phyloP scores from a whole-genome alignment of 2,888 invertebrate species.

The Boloria euphrosyne region DNA sequence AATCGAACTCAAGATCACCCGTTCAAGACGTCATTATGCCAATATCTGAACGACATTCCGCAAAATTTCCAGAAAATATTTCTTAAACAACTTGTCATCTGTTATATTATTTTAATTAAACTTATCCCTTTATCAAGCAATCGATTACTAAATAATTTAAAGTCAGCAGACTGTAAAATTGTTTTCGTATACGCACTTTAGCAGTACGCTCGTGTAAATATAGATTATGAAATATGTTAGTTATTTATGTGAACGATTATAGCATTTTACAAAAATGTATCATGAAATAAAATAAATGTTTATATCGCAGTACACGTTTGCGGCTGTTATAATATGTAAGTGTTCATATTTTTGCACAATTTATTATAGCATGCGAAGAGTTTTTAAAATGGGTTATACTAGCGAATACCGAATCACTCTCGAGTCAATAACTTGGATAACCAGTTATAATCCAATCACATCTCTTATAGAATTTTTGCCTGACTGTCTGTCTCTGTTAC shows the following conservation, averaged over 20 bases:
- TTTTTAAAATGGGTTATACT: neutral
- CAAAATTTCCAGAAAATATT: too few relatives aligned
- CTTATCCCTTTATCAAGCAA: constrained; percentile 8
- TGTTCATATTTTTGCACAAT: neutral
- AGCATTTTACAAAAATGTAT: constrained; percentile 9
- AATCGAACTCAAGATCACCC: too few relatives aligned
- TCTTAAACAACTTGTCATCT: too few relatives aligned
- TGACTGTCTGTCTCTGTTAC: too few relatives aligned
- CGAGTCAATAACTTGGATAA: too few relatives aligned
- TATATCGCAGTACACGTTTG: constrained; percentile 5
- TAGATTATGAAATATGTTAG: constrained; percentile 4
- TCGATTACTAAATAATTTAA: constrained; percentile 4
- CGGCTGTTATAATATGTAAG: constrained; percentile 13
- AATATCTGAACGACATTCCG: too few relatives aligned
- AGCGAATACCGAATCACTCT: too few relatives aligned
- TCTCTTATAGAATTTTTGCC: too few relatives aligned
- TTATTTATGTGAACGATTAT: constrained; percentile 2
- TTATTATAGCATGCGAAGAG: neutral
- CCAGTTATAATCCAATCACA: too few relatives aligned
- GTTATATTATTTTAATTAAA: constrained; percentile 1
- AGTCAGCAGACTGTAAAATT: constrained; percentile 22
- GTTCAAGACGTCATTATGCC: too few relatives aligned
- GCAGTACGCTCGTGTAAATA: neutral
- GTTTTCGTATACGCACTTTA: constrained; percentile 4
- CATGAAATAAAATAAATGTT: constrained; percentile 8